Conservation (phyloP, 2,113 vertebrate genomes). For the Elachura formosa region DNA sequence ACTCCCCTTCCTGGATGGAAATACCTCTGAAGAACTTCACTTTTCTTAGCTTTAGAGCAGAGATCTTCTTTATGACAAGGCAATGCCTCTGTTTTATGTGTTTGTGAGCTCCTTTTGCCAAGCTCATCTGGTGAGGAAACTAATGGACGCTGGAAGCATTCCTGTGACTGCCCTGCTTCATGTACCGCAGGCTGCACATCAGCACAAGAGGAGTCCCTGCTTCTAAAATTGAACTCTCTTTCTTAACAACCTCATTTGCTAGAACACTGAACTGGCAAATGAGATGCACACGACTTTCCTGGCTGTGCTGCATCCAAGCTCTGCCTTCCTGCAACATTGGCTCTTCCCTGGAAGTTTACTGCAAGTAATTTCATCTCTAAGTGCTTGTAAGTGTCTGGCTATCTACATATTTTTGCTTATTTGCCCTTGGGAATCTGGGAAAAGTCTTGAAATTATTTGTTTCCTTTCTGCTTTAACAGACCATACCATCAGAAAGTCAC, state of each 20-base stretch:
- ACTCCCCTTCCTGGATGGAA: neutral
- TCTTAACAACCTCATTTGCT: neutral
- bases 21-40: neutral
- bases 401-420: neutral
- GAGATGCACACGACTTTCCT: neutral
- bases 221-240: constrained; percentile 31
- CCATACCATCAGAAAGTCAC: neutral
- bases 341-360: neutral
- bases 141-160: neutral
- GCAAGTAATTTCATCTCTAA: neutral
- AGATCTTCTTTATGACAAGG: neutral
- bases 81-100: neutral
- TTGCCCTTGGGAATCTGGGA: neutral
- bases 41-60: neutral
- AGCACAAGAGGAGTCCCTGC: neutral
- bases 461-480: neutral
- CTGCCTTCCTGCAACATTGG: neutral
- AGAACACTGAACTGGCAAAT: neutral
- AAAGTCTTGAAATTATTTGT: neutral
- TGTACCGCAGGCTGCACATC: neutral
- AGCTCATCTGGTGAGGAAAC: neutral
- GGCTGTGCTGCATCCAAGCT: neutral
- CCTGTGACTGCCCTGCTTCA: neutral
- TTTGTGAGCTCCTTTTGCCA: neutral
- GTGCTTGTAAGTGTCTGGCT: neutral